Conservation (phyloP, 2,888 invertebrate genomes). For the Hydraecia micacea region DNA sequence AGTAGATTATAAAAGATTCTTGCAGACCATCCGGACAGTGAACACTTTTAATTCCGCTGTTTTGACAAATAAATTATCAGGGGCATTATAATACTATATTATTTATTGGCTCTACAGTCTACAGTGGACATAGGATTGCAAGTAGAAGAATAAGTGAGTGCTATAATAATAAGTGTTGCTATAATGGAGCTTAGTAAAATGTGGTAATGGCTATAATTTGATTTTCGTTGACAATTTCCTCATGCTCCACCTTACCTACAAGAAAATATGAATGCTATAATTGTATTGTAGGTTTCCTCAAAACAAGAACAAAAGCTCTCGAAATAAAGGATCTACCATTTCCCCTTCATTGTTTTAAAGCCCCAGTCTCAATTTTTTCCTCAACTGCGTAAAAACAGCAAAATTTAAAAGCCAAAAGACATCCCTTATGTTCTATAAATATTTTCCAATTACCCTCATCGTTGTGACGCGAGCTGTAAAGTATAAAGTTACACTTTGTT, state of each 20-base stretch:
- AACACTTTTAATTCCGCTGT: background rate
- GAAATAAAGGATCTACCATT: constrained; percentile 8
- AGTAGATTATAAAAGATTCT: background rate
- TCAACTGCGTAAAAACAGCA: constrained; percentile 4
- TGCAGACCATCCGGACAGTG: background rate
- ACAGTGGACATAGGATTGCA: background rate
- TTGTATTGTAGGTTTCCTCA: background rate
- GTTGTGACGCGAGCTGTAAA: constrained; percentile 25
- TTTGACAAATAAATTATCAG: background rate
- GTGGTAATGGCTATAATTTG: background rate
- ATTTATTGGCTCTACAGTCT: background rate
- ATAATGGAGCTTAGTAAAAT: background rate
- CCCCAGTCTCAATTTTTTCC: background rate
- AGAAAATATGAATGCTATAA: background rate
- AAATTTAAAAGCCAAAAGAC: constrained; percentile 22
- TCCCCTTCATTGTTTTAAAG: constrained; percentile 15
- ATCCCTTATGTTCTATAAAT: constrained; percentile 25
- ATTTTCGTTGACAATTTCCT: constrained; percentile 1
- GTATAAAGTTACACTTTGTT: constrained; percentile 57
- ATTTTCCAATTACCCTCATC: constrained; percentile 39
- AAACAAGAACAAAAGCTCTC: background rate
- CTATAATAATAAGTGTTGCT: background rate
- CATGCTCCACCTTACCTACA: background rate
- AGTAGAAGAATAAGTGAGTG: background rate
- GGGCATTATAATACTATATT: background rate